Conservation (phyloP, 1,140 invertebrate species). For the Pissodes strobi region DNA sequence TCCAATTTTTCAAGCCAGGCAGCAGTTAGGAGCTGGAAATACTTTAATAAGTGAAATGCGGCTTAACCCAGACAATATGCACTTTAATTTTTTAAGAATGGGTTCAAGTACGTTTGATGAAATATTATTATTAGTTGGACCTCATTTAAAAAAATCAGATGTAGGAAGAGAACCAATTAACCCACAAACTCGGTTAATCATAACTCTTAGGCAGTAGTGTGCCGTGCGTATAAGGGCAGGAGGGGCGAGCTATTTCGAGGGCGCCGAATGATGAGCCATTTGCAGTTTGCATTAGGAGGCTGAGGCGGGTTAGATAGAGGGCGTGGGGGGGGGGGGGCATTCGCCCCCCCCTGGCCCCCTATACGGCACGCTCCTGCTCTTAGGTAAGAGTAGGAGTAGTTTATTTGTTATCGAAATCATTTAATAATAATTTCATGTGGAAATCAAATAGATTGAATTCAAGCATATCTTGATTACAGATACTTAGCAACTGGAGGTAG, state of each 20-base stretch:
- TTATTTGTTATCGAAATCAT: not conserved
- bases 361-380: not conserved
- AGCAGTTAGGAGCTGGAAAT: not conserved
- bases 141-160: not conserved
- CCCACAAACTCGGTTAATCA: not conserved
- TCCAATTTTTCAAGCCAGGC: too few species aligned
- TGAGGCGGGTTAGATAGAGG: too few species aligned
- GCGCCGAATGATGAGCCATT: too few species aligned
- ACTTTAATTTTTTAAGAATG: not conserved
- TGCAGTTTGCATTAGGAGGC: too few species aligned
- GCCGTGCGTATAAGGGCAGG: too few species aligned
- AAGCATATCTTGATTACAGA: not conserved
- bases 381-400: not conserved
- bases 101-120: not conserved
- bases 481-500: not conserved
- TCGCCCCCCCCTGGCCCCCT: too few species aligned
- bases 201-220: not conserved
- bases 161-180: not conserved
- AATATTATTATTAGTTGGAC: not conserved
- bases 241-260: too few species aligned
- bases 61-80: not conserved
- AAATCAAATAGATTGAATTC: too few species aligned
- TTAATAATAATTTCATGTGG: not conserved
- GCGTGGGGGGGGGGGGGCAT: too few species aligned
- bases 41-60: not conserved